These are phyloP conservation scores for Zaprionus bogoriensis DNA, from an alignment of 2,888 invertebrate species.

Conservation along the genomic window DNA sequence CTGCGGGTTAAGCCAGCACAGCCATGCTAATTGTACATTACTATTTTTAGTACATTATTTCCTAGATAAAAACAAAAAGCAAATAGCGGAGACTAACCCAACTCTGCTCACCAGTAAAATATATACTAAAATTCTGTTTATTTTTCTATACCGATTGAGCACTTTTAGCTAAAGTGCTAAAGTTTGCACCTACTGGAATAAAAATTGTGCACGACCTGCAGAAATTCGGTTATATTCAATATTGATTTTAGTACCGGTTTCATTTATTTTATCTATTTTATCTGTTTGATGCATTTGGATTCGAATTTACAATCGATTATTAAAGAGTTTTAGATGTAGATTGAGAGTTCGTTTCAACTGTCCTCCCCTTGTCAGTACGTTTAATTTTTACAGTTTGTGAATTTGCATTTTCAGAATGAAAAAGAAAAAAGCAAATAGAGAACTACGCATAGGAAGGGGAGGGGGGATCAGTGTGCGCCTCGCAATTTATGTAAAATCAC, in stretches of 20 bases:
- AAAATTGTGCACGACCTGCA: not conserved
- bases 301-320: slow-evolving; percentile 47
- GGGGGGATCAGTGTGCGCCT: slow-evolving; percentile 4
- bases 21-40: not conserved
- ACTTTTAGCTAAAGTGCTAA: too few species aligned
- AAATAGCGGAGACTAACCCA: too few species aligned
- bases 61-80: too few species aligned
- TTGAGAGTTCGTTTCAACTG: too few species aligned
- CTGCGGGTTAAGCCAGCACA: slow-evolving; percentile 13
- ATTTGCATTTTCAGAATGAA: not conserved
- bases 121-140: too few species aligned
- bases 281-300: slow-evolving; percentile 7
- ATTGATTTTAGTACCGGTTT: slow-evolving; percentile 21
- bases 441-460: not conserved
- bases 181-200: slow-evolving; percentile 4
- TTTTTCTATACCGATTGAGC: too few species aligned
- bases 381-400: slow-evolving; percentile 25
- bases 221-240: slow-evolving; percentile 36
- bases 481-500: slow-evolving; percentile 67
- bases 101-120: too few species aligned
- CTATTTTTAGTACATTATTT: not conserved
- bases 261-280: slow-evolving; percentile 35
- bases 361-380: not conserved
- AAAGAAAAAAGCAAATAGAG: not conserved
- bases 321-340: slow-evolving; percentile 32